Evolutionary conservation across 2,888 invertebrate genomes (phyloP), one percentile per base, ranked within the genome.

Genomic region (Andricus quercusramuli): DNA sequence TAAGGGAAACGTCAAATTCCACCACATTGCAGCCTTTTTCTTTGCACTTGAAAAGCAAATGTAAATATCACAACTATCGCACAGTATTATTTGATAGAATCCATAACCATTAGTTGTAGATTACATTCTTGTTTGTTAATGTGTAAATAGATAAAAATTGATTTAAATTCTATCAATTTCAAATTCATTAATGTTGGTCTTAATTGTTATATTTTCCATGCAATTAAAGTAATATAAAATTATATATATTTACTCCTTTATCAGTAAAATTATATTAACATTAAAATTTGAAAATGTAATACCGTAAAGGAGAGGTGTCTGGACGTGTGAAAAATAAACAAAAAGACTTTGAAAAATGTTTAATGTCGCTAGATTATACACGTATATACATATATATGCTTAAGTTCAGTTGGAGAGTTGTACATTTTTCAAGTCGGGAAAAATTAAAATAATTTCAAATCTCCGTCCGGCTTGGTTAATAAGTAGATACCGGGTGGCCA

Each of bases 1-100:
- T 96, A 44, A 97, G 93, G 22, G 95, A 93, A 11, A 98, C 94
- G 90, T 98, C 97, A 87, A 97, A 94, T 92, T 98, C 97, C 2
- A 98, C 94, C 37, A 95, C 95, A 87, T 94, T 94, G 87, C 96
- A 97, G 1, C 97, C 96, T 84, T 95, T 94, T 78, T 94, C 94
- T 80, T 95, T 95, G 83, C 96, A 96, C 96, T 97, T 74, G 93
- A 93, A 89, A 66, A 78, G 37, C 74, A 70, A 70, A 70, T 15
- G 20, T 29, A 56, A 51, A 70, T 20, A 29, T 9, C 32, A 25
- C 13, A 25, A 47, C 47, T 44, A 47, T 68, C 8, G 3, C 20
- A 25, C 25, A 25, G n/a, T 8, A 70, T 47, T 47, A n/a, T 70
- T 22, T 59, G 11, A 13, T 59, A 59, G n/a, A 59, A 22, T 22